Evolutionary conservation across 2,113 vertebrate genomes (phyloP).

Genomic region (Halcyon senegalensis): DNA sequence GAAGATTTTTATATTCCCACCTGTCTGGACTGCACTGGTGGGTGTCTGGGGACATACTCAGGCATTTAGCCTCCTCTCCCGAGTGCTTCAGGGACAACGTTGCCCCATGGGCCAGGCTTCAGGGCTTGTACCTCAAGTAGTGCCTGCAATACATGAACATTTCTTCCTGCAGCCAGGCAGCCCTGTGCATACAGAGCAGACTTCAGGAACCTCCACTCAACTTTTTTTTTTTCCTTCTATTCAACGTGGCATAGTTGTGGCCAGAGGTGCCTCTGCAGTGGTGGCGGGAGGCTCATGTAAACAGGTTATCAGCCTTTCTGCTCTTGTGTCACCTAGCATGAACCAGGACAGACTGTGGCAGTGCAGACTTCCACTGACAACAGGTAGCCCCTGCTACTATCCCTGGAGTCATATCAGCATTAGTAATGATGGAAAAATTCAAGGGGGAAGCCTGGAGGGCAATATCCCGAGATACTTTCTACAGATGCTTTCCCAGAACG

Average conservation of each 20-base stretch:
- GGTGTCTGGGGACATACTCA: background rate
- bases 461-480: background rate
- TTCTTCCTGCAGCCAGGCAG: background rate
- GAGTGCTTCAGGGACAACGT: accelerated
- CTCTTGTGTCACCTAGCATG: background rate
- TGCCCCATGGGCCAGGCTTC: too few species aligned
- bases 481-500: background rate
- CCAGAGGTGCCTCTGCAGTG: background rate
- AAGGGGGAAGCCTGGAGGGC: background rate
- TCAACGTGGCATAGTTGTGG: accelerated
- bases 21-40: background rate
- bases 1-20: background rate
- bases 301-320: background rate
- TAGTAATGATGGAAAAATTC: background rate
- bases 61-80: background rate
- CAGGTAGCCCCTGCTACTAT: background rate
- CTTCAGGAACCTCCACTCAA: background rate
- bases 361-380: background rate
- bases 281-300: background rate
- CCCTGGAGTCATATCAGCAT: background rate
- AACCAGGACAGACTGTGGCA: background rate
- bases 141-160: background rate
- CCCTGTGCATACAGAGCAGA: background rate
- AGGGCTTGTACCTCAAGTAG: background rate
- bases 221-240: background rate